Conservation (phyloP, 1,140 invertebrate species). For the Diploscapter pachys region DNA sequence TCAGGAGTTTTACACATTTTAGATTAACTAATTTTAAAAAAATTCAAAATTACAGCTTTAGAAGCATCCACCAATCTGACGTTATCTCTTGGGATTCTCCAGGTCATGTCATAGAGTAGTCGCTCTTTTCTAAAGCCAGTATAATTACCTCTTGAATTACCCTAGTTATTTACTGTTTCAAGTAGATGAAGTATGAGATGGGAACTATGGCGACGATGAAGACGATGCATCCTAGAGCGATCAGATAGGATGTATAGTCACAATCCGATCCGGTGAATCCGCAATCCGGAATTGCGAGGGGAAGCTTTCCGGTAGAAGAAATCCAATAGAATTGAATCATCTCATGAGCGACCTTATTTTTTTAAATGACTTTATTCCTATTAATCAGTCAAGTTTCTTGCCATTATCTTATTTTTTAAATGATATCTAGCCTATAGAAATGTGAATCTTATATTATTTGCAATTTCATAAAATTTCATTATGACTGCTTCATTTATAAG, state of each 20-base stretch:
- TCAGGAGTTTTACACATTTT: neutral
- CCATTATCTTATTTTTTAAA: too few species aligned
- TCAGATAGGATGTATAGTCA: slow-evolving; percentile 51
- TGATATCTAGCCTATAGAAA: too few species aligned
- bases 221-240: slow-evolving; percentile 43
- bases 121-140: slow-evolving; percentile 52
- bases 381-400: too few species aligned
- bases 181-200: slow-evolving; percentile 53
- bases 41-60: slow-evolving; percentile 21
- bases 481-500: slow-evolving; percentile 1
- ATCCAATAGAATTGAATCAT: slow-evolving; percentile 50
- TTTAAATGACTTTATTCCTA: too few species aligned
- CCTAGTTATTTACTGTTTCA: slow-evolving; percentile 49
- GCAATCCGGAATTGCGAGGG: slow-evolving; percentile 50
- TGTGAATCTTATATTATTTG: too few species aligned
- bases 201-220: slow-evolving; percentile 46
- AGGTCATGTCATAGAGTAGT: slow-evolving; percentile 57
- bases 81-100: slow-evolving; percentile 53
- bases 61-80: slow-evolving; percentile 46
- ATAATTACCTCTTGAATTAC: neutral
- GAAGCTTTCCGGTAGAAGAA: slow-evolving; percentile 46
- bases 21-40: neutral
- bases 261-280: slow-evolving; percentile 55
- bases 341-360: slow-evolving; percentile 49
- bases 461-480: neutral